A percentile compares a stretch with the other conserved stretches of the same genome.
These are phyloP conservation scores for Seira sanloemensis DNA, from an alignment of 2,888 invertebrate genomes.

Conservation along the genomic window DNA sequence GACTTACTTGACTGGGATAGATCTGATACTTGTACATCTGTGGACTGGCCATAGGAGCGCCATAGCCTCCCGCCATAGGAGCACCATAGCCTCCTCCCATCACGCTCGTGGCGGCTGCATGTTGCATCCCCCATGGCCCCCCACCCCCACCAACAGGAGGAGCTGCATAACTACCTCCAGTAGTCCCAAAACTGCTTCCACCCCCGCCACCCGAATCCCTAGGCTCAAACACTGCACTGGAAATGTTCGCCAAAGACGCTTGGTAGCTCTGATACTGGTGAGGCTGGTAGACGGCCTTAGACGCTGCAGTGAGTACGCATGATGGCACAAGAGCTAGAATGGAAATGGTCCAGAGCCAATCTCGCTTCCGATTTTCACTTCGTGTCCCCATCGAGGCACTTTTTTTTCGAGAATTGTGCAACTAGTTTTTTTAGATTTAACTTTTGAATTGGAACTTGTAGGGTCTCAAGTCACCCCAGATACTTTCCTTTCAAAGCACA, in stretches of 20 bases:
- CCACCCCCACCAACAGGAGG: background rate
- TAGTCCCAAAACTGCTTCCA: constrained; percentile 36
- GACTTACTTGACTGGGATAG: constrained; percentile 45
- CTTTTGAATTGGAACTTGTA: too few relatives aligned
- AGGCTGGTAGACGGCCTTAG: too few relatives aligned
- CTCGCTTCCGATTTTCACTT: too few relatives aligned
- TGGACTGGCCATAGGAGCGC: constrained; percentile 47
- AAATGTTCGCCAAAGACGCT: constrained; percentile 12
- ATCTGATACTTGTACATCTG: constrained; percentile 44
- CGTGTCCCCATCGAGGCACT: too few relatives aligned
- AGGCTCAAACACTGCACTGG: constrained; percentile 39
- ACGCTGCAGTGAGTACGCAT: too few relatives aligned
- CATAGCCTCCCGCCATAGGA: background rate
- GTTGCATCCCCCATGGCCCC: constrained; percentile 28
- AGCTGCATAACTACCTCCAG: constrained; percentile 36
- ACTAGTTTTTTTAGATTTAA: too few relatives aligned
- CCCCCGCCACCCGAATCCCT: constrained; percentile 20
- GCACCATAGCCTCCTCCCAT: too few relatives aligned
- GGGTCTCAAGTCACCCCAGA: too few relatives aligned
- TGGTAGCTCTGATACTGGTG: background rate
- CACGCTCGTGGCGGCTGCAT: constrained; percentile 11
- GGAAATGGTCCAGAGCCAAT: too few relatives aligned
- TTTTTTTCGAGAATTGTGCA: too few relatives aligned
- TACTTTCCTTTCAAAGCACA: too few relatives aligned
- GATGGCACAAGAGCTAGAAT: too few relatives aligned